A percentile compares a stretch with the other conserved stretches of the same genome.
phyloP scores from a whole-genome alignment of 2,113 vertebrate species.

The Tonatia bakeri region DNA sequence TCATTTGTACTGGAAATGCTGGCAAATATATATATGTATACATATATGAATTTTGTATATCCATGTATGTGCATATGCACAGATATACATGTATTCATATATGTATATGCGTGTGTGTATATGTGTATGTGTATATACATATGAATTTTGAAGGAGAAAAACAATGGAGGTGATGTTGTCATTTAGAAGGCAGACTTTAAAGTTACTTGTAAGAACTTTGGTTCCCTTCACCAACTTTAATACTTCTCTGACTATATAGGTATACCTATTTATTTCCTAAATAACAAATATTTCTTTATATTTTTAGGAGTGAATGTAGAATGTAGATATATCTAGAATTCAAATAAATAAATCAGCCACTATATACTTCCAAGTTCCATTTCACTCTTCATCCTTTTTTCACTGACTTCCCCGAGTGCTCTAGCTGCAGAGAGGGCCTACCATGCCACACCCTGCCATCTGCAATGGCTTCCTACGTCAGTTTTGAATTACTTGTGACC shows the following conservation, averaged over 20 bases:
- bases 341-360: background rate
- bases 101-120: too few relatives aligned
- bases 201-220: background rate
- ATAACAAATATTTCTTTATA: background rate
- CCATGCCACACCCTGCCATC: background rate
- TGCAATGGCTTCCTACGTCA: background rate
- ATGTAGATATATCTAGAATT: background rate
- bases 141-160: background rate
- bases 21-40: background rate
- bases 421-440: background rate
- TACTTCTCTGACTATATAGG: background rate
- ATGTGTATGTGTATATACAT: too few relatives aligned
- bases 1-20: background rate
- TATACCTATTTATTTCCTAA: background rate
- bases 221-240: background rate
- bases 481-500: background rate
- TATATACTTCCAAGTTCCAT: fast-evolving
- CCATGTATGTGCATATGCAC: too few relatives aligned
- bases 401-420: background rate
- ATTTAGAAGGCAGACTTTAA: background rate
- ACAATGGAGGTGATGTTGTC: background rate
- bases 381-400: background rate
- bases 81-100: too few relatives aligned
- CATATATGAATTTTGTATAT: too few relatives aligned
- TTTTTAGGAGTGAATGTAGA: background rate